Base-by-base conservation (phyloP, 37 sponge, comb jelly and placozoan genomes). In the Geodia barretti region DNA sequence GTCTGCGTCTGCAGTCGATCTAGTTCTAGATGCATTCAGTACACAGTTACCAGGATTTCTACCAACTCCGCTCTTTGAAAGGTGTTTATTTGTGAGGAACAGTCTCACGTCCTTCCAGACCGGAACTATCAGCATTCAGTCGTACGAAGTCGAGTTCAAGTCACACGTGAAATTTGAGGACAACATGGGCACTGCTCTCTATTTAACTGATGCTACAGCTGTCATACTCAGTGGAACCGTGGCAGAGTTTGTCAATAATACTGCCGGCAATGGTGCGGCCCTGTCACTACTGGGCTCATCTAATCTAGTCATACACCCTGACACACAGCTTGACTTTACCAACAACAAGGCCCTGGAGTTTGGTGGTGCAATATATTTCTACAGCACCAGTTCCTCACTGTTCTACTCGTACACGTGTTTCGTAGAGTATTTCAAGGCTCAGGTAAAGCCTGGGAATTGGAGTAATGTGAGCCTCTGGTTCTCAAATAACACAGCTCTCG, bases 361-460 rank as follows among this genome's bases (percentile, higher is more conserved):
- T 28, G 81, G 81, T 59, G 81, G 81, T 35, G 81, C 81, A 4
- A 80, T 80, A 59, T 80, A 70, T 25, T 24, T 17, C 30, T 59
- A 41, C 8, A n/a, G 21, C 21, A 21, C 47, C 24, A 39, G 37
- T 62, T 11, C 21, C 17, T 23, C 25, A 32, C 60, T 43, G 38
- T 76, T 73, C 29, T 30, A 60, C 25, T 33, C 26, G 4, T 35
- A 23, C 5, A 72, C 30, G 20, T 82, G 83, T 37, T 59, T 73
- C 29, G 73, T 82, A 2, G 9, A 26, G 25, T 82, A 70, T 73
- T 14, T 8, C 1, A 41, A 79, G 38, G 19, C 4, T 2, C 3
- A 7, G 3, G 40, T 70, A 5, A 31, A 41, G 19, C n/a, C 41
- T 23, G 31, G 28, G 8, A 32, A 70, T 19, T 80, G 72, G 72